A percentile compares a stretch with the other conserved stretches of the same genome.
Conservation (phyloP, 2,797 vertebrate species). For the Megalops cyprinoides region DNA sequence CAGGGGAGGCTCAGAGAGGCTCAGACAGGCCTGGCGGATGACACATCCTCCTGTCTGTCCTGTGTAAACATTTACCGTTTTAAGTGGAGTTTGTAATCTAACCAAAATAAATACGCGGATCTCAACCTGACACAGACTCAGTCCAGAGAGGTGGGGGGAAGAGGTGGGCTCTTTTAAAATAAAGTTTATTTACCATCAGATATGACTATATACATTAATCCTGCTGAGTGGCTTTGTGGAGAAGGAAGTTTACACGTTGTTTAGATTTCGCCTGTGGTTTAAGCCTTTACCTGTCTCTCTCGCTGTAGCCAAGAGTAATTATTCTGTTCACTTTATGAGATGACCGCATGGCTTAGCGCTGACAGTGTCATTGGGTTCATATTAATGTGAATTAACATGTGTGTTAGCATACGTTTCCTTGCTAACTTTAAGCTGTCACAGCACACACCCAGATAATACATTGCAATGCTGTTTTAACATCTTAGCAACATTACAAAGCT, state of each 20-base stretch:
- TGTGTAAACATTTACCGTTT: conserved; percentile 77
- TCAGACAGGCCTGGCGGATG: conserved; percentile 76
- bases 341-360: no score
- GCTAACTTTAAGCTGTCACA: no score
- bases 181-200: conserved; percentile 10
- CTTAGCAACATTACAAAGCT: no score
- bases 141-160: background rate
- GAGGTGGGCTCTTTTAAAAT: conserved; percentile 13
- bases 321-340: no score
- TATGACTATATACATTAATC: background rate
- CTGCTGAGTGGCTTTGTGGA: background rate
- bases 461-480: no score
- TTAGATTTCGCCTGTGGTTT: background rate
- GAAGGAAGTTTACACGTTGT: background rate
- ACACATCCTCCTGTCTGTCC: conserved; percentile 74
- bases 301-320: background rate
- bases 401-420: no score
- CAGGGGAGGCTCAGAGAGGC: conserved; percentile 72
- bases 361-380: no score
- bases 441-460: no score
- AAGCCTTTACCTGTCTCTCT: background rate
- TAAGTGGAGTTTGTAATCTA: conserved; percentile 71
- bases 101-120: conserved; percentile 68
- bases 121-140: conserved; percentile 66
- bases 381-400: no score